Evolutionary conservation across 2,888 invertebrate genomes (phyloP), one percentile per base, ranked within the genome.

Genomic region (Xestia rhomboidea): DNA sequence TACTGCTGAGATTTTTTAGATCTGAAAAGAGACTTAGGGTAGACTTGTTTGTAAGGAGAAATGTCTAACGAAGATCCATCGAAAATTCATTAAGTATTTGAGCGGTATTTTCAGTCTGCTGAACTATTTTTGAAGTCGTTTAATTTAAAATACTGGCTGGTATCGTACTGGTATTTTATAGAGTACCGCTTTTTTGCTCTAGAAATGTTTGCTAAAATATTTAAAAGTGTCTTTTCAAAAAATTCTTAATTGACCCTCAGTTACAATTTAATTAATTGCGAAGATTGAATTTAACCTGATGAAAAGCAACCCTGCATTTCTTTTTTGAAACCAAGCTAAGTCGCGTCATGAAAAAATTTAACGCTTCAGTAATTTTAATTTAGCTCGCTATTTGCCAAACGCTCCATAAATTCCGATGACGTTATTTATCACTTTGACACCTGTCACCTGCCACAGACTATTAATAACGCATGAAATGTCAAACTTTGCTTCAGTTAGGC

Each of bases 381-480:
- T 62, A 0, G 24, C 34, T 34, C 8, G 34, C 6, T 82, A 74
- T 83, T 77, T 74, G n/a, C 54, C 60, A 57, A 73, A 68, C 72
- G 68, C 38, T 44, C 67, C 63, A 54, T 76, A 73, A 83, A 83
- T 82, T 70, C 60, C 71, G n/a, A 63, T 72, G 71, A 83, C 62
- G 74, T 66, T 83, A 83, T 83, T 88, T 83, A 80, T 88, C 81
- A 67, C 86, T 60, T 66, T 73, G 76, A 74, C 86, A 88, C 83
- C 82, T 82, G 82, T 63, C 84, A 82, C 79, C 84, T 83, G 86
- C 63, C 73, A 57, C 70, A 67, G 84, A 79, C 75, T 83, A 88
- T 88, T 76, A 86, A 83, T 86, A 70, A 73, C 46, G 54, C 2
- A 30, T 24, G 34, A 64, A 64, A 64, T 68, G 77, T 69, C 63